Evolutionary conservation across 2,797 vertebrate species (phyloP).

Genomic region (Geotrypetes seraphini): DNA sequence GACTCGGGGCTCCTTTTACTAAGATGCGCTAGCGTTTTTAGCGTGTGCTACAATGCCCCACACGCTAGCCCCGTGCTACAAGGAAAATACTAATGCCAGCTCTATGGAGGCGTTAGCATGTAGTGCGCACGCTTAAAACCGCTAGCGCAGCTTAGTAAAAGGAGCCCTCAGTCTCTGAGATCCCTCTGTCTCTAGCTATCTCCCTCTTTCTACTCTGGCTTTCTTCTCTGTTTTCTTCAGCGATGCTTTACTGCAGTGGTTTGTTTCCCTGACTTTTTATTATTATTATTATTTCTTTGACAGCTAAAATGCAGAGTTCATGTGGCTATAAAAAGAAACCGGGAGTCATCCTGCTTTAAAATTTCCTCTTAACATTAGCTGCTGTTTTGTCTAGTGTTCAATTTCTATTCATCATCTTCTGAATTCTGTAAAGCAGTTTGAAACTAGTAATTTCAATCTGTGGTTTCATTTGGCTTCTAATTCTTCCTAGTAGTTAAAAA

Average conservation of each 20-base stretch:
- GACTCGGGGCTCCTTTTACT: no score
- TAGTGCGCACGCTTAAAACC: no score
- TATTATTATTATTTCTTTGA: neutral
- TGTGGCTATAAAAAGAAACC: constrained; percentile 7
- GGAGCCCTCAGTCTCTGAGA: no score
- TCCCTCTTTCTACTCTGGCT: no score
- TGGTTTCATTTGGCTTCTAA: constrained; percentile 2
- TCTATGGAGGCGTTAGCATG: no score
- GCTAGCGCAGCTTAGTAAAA: no score
- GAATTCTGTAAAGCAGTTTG: constrained; percentile 7
- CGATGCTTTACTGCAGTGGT: no score
- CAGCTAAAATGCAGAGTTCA: neutral
- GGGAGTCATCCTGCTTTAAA: constrained; percentile 9
- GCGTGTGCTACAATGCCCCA: no score
- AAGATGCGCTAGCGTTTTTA: no score
- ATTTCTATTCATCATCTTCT: constrained; percentile 9
- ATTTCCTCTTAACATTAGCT: neutral
- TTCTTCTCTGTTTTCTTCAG: constrained; percentile 6
- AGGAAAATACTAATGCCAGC: no score
- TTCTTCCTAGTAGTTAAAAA: neutral
- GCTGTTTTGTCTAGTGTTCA: constrained; percentile 7
- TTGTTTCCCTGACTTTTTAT: constrained; percentile 6
- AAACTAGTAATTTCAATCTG: constrained; percentile 13
- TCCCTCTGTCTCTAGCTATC: no score
- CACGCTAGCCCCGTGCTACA: no score